Conservation (phyloP, 1,140 invertebrate species). For the Chionoecetes opilio region DNA sequence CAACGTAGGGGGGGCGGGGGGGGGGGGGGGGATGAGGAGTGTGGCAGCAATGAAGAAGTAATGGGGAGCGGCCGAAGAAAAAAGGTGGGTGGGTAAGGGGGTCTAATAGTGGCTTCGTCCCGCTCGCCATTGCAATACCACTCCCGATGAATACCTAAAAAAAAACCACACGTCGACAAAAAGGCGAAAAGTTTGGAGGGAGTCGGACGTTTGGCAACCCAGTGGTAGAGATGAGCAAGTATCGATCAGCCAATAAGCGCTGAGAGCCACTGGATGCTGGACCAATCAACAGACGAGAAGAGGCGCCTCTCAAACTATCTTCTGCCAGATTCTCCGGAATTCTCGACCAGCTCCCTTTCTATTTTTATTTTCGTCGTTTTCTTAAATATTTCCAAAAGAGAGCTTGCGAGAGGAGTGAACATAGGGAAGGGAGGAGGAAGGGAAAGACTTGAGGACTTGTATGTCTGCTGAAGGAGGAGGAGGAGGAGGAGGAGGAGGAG, state of each 20-base stretch:
- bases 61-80: neutral
- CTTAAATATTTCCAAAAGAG: constrained; percentile 35
- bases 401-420: constrained; percentile 21
- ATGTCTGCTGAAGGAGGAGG: neutral
- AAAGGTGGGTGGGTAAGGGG: neutral
- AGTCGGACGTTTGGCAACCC: constrained; percentile 73
- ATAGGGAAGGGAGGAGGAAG: neutral
- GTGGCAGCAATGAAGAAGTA: neutral
- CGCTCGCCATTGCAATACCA: constrained; percentile 56
- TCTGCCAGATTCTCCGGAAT: constrained; percentile 75
- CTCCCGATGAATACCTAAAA: constrained; percentile 52
- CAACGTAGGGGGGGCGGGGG: neutral
- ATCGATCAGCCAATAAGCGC: constrained; percentile 79
- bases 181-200: constrained; percentile 39
- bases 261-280: constrained; percentile 76
- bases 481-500: constrained; percentile 3
- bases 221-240: constrained; percentile 76
- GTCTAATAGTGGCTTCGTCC: neutral
- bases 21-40: neutral
- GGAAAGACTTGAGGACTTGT: constrained; percentile 9
- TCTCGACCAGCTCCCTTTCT: no score
- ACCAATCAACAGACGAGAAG: constrained; percentile 74
- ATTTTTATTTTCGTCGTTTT: constrained; percentile 60
- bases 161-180: no score
- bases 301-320: constrained; percentile 64